A percentile compares a stretch with the other conserved stretches of the same genome.
Conservation (phyloP, 2,888 invertebrate genomes). For the Hydrotaea diabolus region DNA sequence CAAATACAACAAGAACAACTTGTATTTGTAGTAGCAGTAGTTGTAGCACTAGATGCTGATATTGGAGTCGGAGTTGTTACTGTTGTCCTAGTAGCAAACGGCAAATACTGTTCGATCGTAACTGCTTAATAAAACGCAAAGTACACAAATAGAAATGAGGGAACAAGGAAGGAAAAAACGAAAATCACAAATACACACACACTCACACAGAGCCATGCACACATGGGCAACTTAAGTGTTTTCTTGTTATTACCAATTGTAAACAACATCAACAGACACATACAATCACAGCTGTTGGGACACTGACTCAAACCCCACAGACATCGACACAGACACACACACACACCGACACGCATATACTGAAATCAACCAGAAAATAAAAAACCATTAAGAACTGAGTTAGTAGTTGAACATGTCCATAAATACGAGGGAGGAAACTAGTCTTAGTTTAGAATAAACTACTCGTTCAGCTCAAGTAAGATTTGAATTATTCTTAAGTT, state of each 20-base stretch:
- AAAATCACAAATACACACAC: background rate
- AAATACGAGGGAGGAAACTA: background rate
- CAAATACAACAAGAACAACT: slow-evolving; percentile 1
- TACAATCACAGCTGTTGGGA: slow-evolving; percentile 42
- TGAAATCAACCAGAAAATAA: slow-evolving; percentile 24
- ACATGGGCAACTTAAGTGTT: slow-evolving; percentile 26
- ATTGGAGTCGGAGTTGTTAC: background rate
- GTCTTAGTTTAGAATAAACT: too few species aligned
- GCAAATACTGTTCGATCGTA: slow-evolving; percentile 31
- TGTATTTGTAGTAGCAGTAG: background rate
- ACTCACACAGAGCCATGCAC: background rate
- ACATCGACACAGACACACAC: too few species aligned
- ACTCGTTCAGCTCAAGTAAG: too few species aligned
- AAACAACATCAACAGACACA: slow-evolving; percentile 27
- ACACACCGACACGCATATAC: background rate
- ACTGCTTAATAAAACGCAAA: slow-evolving; percentile 39
- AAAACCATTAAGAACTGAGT: slow-evolving; percentile 1
- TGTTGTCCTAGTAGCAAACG: background rate
- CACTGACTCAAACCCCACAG: background rate
- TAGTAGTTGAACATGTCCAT: background rate
- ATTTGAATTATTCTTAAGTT: too few species aligned
- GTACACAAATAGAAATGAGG: slow-evolving; percentile 13
- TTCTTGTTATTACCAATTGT: slow-evolving; percentile 41
- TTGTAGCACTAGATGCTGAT: background rate
- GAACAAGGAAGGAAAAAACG: background rate